Percentiles rank a stretch among this genome's conserved stretches.
Conservation (phyloP, 2,113 vertebrate species). For the Rhinogobius similis region DNA sequence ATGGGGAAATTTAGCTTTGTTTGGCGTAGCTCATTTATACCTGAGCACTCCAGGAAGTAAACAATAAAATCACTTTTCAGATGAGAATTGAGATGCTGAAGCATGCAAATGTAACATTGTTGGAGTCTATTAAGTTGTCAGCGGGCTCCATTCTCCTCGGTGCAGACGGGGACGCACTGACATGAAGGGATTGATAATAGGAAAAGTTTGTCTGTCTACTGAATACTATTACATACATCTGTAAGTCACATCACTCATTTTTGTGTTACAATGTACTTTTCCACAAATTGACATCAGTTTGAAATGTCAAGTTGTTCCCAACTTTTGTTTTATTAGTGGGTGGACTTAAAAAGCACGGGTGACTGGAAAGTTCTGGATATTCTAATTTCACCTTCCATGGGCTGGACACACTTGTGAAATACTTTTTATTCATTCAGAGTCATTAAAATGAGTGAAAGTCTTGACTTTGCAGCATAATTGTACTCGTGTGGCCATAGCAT, state of each 20-base stretch:
- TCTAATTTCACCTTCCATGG: too few species aligned
- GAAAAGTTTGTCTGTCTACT: constrained; percentile 1
- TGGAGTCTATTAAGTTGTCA: constrained; percentile 47
- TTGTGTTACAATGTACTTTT: not conserved
- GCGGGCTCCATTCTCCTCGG: constrained; percentile 9
- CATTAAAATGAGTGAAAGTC: too few species aligned
- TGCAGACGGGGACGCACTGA: constrained; percentile 18
- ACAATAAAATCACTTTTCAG: constrained; percentile 6
- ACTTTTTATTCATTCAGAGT: too few species aligned
- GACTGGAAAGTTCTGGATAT: too few species aligned
- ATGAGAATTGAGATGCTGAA: not conserved
- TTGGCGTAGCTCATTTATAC: constrained; percentile 10
- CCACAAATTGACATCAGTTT: constrained; percentile 5
- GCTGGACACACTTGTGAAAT: too few species aligned
- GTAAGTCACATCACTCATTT: constrained; percentile 14
- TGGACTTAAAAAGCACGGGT: too few species aligned
- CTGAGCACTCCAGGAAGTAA: not conserved
- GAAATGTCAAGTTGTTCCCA: constrained; percentile 11
- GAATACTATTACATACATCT: constrained; percentile 6
- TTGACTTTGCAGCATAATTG: too few species aligned
- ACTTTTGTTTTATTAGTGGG: too few species aligned
- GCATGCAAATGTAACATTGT: constrained; percentile 12
- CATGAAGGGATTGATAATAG: constrained; percentile 31
- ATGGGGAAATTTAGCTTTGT: constrained; percentile 4
- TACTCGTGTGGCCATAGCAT: too few species aligned